These are phyloP conservation scores for Philopedon plagiatum DNA, from an alignment of 2,888 invertebrate species.

Conservation along the genomic window DNA sequence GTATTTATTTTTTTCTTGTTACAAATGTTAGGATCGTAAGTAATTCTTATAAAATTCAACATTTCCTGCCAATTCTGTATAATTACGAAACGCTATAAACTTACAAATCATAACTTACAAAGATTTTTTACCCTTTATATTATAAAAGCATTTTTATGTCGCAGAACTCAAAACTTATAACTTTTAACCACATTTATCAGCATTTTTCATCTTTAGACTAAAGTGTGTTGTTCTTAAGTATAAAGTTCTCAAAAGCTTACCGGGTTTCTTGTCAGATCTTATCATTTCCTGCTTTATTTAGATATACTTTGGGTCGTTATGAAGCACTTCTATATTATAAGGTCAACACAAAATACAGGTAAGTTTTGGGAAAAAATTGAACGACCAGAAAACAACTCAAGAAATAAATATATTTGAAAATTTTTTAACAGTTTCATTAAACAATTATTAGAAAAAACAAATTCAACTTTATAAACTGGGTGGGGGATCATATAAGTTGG, in stretches of 20 bases:
- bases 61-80: too few species aligned
- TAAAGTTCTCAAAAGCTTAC: conserved; percentile 42
- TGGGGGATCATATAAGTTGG: too few species aligned
- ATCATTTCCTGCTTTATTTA: conserved; percentile 44
- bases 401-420: too few species aligned
- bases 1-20: too few species aligned
- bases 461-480: too few species aligned
- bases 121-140: conserved; percentile 20
- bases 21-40: too few species aligned
- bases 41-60: too few species aligned
- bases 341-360: neutral
- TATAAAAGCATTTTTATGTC: conserved; percentile 42
- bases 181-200: conserved; percentile 45
- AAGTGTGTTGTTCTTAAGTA: conserved; percentile 39
- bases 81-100: neutral
- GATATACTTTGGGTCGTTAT: conserved; percentile 30
- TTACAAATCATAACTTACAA: conserved; percentile 21
- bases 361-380: too few species aligned
- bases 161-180: conserved; percentile 39
- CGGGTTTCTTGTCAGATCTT: conserved; percentile 37
- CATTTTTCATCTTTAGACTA: conserved; percentile 41
- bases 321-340: conserved; percentile 19
- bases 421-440: too few species aligned
- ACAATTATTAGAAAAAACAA: too few species aligned
- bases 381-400: too few species aligned